Evolutionary conservation across 2,797 vertebrate species (phyloP), one percentile per base, ranked within the genome.

Genomic region (Mus caroli): DNA sequence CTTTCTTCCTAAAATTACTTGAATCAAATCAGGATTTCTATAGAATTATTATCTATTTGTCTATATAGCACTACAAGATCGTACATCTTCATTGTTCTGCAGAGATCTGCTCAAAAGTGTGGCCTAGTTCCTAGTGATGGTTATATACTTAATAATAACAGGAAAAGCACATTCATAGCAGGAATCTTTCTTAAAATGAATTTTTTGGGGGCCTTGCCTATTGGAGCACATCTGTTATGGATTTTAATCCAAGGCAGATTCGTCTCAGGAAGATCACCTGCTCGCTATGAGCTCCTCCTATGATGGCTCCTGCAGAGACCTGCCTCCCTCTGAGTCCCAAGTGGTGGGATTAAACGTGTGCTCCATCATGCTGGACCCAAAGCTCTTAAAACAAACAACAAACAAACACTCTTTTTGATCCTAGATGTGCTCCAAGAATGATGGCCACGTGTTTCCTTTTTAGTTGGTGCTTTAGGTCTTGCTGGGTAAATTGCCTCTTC

Each of bases 401-500:
- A 85, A 50, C 13, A 58, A 46, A 46, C 54, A 86, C 54, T 77
- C 10, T 28, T 76, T 76, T 60, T 77, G 9, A 96, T 77, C 96
- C 22, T 56, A 88, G 46, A 58, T 82, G 90, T 6, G 60, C 56
- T 64, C 26, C 50, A n/a, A 94, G 94, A 90, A 8, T 79, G 50
- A 90, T 0, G 37, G 40, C 24, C 8, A 54, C 28, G 92, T 91
- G 56, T 85, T 79, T 73, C 40, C 90, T 40, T 67, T 67, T 37
- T 92, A 84, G 92, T 82, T n/a, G 12, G 79, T 50, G 28, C 52
- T 83, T 79, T 82, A 64, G 28, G 19, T 92, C 80, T 89, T 40
- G 11, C 84, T 96, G 87, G 34, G 19, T 46, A 88, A 95, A 80
- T 76, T 50, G 28, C 26, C 80, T 78, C 34, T 50, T 58, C n/a